Base-by-base conservation (phyloP, 2,797 vertebrate genomes). In the Gadopsis bispinosus region DNA sequence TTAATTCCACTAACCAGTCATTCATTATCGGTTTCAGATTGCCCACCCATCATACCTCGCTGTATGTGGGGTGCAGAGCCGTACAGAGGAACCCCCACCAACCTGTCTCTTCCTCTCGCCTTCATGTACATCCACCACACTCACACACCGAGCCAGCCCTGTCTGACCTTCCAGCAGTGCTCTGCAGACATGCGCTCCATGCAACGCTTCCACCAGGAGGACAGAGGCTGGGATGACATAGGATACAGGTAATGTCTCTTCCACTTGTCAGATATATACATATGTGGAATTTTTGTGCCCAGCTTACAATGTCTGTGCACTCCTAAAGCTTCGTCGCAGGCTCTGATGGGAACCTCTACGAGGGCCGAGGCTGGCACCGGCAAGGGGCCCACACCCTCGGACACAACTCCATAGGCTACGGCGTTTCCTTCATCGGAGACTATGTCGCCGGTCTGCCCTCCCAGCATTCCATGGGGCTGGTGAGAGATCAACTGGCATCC, bases 81-180 rank as follows among this genome's bases (percentile, higher is more conserved):
- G 0, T 98, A 96, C 87, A 90, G 71, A 37, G 97, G 97, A 22
- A 91, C 83, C 0, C 97, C 97, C 16, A 94, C 71, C 7, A 78
- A 73, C 0, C 92, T 98, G 70, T 22, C 60, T 2, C 93, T 94
- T 0, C 97, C 97, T 0, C 92, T 98, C 29, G 55, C 77, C 13
- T 96, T 90, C 37, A 20, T 98, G 69, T 98, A 88, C 69, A 95
- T 98, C 83, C 98, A 98, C 87, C 97, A 99, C 91, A 98, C 97
- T 0, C 74, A 82, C 56, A 16, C 29, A 0, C 97, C 92, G 0
- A 54, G 84, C 8, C 1, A 76, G 7, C 96, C 96, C 4, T 98
- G 98, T 51, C 84, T 84, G 26, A 91, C 83, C 88, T 97, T 98
- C 41, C 0, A 85, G 12, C 56, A 89, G 59, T 98, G 97, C 6